phyloP scores from a whole-genome alignment of 1,140 invertebrate species.

The Drosophila pruinosa region DNA sequence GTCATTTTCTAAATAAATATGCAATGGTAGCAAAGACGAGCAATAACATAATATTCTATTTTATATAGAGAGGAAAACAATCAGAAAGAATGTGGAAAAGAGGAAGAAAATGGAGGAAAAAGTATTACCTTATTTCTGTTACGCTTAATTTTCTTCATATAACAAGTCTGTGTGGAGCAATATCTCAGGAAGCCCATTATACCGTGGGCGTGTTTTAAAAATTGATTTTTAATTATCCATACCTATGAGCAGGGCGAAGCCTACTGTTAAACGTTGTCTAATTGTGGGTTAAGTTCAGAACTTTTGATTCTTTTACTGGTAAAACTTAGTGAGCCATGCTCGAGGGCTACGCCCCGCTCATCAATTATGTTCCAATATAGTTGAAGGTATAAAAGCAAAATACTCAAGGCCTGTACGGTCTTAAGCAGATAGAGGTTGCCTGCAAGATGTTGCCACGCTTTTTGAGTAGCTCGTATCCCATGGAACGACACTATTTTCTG shows the following conservation, averaged over 20 bases:
- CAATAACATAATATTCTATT: too few species aligned
- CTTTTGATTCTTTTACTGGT: neutral
- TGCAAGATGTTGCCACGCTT: constrained; percentile 65
- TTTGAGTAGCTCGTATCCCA: constrained; percentile 47
- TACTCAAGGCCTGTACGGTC: neutral
- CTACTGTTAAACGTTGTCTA: constrained; percentile 51
- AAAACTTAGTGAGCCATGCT: constrained; percentile 61
- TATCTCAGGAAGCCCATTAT: too few species aligned
- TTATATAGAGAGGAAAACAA: too few species aligned
- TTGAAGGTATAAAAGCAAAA: constrained; percentile 42
- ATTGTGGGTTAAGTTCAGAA: constrained; percentile 51
- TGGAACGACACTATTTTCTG: constrained; percentile 68
- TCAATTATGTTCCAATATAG: constrained; percentile 53
- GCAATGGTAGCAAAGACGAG: too few species aligned
- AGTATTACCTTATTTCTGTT: too few species aligned
- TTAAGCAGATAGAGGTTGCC: neutral
- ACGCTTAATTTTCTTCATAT: too few species aligned
- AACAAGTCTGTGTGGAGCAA: too few species aligned
- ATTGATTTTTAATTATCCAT: constrained; percentile 54
- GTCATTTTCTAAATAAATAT: too few species aligned
- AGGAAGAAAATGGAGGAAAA: too few species aligned
- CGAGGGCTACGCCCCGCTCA: constrained; percentile 51
- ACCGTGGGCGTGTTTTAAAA: constrained; percentile 22
- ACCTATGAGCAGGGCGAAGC: constrained; percentile 30
- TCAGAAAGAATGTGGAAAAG: too few species aligned